Percentiles rank a stretch among this genome's conserved stretches.
Evolutionary conservation across 1,140 invertebrate genomes (phyloP).

Genomic region (Cardiocondyla obscurior): DNA sequence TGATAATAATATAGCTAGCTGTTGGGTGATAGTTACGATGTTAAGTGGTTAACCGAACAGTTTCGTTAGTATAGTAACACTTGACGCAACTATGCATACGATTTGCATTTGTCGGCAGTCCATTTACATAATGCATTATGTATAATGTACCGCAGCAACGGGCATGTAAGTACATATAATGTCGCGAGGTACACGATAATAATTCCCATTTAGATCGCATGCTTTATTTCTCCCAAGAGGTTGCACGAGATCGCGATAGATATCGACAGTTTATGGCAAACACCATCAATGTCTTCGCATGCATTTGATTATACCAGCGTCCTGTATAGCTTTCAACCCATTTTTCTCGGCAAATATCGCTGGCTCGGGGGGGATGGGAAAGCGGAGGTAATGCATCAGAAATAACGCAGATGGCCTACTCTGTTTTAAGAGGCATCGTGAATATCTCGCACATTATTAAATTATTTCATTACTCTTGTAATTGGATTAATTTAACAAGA

Average conservation of each 20-base stretch:
- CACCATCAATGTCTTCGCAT: not conserved
- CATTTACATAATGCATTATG: constrained; percentile 62
- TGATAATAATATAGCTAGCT: not conserved
- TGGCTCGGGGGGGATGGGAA: no score
- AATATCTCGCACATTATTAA: not conserved
- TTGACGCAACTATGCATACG: constrained; percentile 23
- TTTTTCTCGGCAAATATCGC: not conserved
- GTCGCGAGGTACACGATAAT: not conserved
- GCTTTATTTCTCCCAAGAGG: constrained; percentile 16
- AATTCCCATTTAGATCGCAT: constrained; percentile 6
- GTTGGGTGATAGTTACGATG: not conserved
- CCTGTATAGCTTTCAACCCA: not conserved
- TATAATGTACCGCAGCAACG: constrained; percentile 32
- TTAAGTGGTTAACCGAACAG: constrained; percentile 44
- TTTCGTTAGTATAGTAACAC: constrained; percentile 17
- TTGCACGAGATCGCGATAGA: not conserved
- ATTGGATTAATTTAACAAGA: not conserved
- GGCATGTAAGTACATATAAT: constrained; percentile 12
- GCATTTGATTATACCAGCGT: not conserved
- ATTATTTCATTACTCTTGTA: not conserved
- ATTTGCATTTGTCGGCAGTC: constrained; percentile 51
- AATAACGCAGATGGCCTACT: not conserved
- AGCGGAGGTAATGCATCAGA: not conserved
- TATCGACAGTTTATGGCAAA: not conserved
- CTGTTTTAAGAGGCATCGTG: not conserved